phyloP scores from a whole-genome alignment of 2,797 vertebrate genomes.

The Arvicola amphibius region DNA sequence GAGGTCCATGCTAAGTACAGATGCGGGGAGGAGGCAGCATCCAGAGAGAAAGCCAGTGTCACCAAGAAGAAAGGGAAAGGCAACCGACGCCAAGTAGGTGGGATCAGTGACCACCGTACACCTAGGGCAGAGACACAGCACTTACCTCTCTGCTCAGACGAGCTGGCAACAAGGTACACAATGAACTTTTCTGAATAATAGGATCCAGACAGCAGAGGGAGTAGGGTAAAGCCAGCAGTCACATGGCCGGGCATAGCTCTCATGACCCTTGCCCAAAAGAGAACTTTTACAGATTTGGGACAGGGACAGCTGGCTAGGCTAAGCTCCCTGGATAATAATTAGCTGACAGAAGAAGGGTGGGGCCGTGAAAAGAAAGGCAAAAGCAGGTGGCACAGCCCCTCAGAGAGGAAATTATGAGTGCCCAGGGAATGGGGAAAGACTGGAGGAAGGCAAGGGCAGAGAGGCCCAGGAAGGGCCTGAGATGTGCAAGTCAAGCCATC shows the following conservation, averaged over 20 bases:
- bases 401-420: not conserved
- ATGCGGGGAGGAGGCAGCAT: not conserved
- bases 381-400: not conserved
- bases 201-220: constrained; percentile 18
- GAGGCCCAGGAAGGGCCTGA: not conserved
- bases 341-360: constrained; percentile 25
- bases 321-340: constrained; percentile 73
- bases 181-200: constrained; percentile 23
- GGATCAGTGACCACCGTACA: not conserved
- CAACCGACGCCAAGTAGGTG: not conserved
- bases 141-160: constrained; percentile 43
- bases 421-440: not conserved
- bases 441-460: not conserved
- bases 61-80: not conserved
- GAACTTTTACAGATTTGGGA: constrained; percentile 64
- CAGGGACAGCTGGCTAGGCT: constrained; percentile 33
- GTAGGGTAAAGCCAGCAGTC: constrained; percentile 44
- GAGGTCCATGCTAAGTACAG: not conserved
- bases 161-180: constrained; percentile 24
- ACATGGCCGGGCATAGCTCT: constrained; percentile 58
- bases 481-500: not conserved
- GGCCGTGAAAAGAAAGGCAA: not conserved
- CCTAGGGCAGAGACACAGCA: not conserved
- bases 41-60: not conserved
- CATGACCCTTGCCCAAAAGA: constrained; percentile 71